phyloP scores from a whole-genome alignment of 2,888 invertebrate species.

The Pachliopta kotzebuea region DNA sequence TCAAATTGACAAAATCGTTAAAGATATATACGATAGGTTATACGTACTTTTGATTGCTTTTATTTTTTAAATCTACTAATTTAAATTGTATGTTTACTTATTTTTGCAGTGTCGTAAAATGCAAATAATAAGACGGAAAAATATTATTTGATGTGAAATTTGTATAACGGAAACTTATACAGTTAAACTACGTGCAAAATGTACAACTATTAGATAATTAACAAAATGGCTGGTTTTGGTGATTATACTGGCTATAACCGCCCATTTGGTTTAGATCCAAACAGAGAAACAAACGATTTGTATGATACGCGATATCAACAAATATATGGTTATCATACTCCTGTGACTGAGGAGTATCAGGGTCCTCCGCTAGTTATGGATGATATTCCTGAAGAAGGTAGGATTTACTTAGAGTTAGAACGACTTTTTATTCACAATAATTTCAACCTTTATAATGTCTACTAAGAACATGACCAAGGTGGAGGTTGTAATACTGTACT shows the following conservation, averaged over 20 bases:
- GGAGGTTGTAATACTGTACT: too few relatives aligned
- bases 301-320: constrained; percentile 76
- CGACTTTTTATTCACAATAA: neutral
- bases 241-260: constrained; percentile 69
- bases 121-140: neutral
- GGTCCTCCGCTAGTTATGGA: constrained; percentile 75
- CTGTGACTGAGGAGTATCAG: constrained; percentile 71
- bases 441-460: too few relatives aligned
- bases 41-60: neutral
- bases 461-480: too few relatives aligned
- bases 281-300: constrained; percentile 68
- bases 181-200: neutral
- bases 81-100: neutral
- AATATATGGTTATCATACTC: constrained; percentile 74
- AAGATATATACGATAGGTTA: neutral
- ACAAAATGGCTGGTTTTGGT: constrained; percentile 72
- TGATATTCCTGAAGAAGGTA: constrained; percentile 70
- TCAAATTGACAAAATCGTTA: neutral
- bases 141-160: neutral
- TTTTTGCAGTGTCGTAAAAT: neutral
- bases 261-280: constrained; percentile 69
- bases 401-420: neutral
- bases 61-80: neutral
- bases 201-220: constrained; percentile 35
- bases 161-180: neutral